Conservation (phyloP, 2,113 vertebrate species). For the Crotophaga sulcirostris region DNA sequence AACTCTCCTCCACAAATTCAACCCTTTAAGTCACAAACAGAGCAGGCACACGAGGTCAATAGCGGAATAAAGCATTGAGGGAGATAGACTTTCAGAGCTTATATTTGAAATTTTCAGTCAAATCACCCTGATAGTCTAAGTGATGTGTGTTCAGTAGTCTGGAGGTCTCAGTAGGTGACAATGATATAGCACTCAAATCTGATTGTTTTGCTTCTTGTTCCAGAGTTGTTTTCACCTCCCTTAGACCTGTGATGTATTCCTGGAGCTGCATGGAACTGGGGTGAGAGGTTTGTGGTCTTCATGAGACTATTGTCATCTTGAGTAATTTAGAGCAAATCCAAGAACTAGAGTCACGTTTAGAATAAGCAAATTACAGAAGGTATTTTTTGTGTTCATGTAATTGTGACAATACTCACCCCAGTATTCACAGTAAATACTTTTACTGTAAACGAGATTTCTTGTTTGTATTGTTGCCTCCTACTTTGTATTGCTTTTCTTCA, state of each 20-base stretch:
- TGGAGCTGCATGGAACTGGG: neutral
- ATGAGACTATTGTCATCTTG: neutral
- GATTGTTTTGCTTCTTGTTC: neutral
- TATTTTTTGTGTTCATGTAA: neutral
- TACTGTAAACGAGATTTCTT: neutral
- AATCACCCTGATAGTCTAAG: neutral
- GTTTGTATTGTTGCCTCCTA: neutral
- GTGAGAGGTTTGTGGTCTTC: neutral
- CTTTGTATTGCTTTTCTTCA: neutral
- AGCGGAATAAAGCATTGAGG: neutral
- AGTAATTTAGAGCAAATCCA: neutral
- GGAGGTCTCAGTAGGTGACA: neutral
- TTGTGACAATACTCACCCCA: neutral
- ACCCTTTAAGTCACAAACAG: neutral
- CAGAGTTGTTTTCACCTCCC: neutral
- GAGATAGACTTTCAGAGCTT: no score
- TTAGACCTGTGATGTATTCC: accelerated
- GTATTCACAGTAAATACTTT: neutral
- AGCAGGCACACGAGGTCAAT: neutral
- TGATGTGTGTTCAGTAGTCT: accelerated
- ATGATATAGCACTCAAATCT: neutral
- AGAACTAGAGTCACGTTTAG: neutral
- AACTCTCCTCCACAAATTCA: neutral
- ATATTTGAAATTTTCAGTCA: no score
- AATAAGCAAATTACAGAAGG: neutral